Conservation (phyloP, 2,113 vertebrate species). For the Eulemur rufifrons region DNA sequence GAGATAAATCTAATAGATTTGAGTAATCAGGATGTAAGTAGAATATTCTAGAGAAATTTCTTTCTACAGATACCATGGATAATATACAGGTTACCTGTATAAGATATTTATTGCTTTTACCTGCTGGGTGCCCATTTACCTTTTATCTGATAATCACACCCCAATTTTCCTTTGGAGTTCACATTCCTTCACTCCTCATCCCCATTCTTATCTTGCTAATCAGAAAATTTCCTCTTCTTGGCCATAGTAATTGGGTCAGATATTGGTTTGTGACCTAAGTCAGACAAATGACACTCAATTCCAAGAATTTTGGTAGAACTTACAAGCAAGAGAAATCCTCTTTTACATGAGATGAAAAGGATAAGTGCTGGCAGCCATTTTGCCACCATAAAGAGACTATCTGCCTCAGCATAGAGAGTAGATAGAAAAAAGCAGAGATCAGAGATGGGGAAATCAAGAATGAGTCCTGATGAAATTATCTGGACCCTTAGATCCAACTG, state of each 20-base stretch:
- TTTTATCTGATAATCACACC: not conserved
- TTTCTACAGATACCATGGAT: not conserved
- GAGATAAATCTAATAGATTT: not conserved
- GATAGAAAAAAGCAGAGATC: not conserved
- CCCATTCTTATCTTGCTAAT: not conserved
- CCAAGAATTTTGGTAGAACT: not conserved
- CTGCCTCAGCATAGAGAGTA: not conserved
- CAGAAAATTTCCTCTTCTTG: not conserved
- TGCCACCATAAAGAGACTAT: not conserved
- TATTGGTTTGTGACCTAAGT: not conserved
- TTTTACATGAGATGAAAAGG: not conserved
- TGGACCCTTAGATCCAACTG: not conserved
- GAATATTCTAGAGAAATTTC: not conserved
- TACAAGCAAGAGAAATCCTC: not conserved
- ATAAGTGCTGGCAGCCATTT: not conserved
- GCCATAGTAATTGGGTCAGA: not conserved
- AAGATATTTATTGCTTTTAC: not conserved
- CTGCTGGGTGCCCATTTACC: not conserved
- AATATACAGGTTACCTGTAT: not conserved
- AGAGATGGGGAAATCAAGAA: not conserved
- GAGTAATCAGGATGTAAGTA: not conserved
- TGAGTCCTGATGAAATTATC: not conserved
- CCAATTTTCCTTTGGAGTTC: not conserved
- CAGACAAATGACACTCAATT: not conserved
- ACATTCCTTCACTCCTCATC: not conserved